Evolutionary conservation across 1,140 invertebrate species (phyloP), one percentile per base, ranked within the genome.

Genomic region (Manduca sexta): DNA sequence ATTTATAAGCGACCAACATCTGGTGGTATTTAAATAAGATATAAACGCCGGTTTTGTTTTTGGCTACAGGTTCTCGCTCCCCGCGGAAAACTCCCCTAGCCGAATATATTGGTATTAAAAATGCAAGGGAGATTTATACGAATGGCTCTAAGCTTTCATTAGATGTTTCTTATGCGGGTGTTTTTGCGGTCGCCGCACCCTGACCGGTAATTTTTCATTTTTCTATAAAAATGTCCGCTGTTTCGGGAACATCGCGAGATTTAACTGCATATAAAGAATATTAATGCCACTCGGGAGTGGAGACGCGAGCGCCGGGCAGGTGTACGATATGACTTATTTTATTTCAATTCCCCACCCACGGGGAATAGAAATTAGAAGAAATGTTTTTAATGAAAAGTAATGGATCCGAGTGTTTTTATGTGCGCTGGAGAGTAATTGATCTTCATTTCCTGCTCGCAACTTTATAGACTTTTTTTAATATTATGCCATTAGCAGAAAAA

Each of bases 111-210:
- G 82, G 82, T 85, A 85, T 85, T 85, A 85, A 85, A 85, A 85
- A 85, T 85, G 82, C 83, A 85, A 85, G 70, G 74, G 73, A 83
- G 79, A 85, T 83, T 83, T 85, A 85, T 85, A 78, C 76, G 78
- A 79, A 85, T 85, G 67, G 78, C 76, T 85, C 73, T 85, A 83
- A 83, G 82, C 82, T 85, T 85, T 85, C 82, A 85, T 85, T 85
- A 85, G 79, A 74, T 77, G 71, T 76, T 80, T 74, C 79, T 84
- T 83, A 73, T 67, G 78, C 73, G 69, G 69, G 70, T 70, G 74
- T 80, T 82, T 74, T 69, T 74, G 81, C 75, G 77, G 79, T 81
- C 69, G 72, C 69, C 64, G 69, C 75, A 80, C 75, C 79, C 76
- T 85, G 81, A 85, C 82, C 82, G 74, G 78, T 75, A 82, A 83